A percentile compares a stretch with the other conserved stretches of the same genome.
Conservation (phyloP, 2,113 vertebrate species). For the Eubucco bourcierii region DNA sequence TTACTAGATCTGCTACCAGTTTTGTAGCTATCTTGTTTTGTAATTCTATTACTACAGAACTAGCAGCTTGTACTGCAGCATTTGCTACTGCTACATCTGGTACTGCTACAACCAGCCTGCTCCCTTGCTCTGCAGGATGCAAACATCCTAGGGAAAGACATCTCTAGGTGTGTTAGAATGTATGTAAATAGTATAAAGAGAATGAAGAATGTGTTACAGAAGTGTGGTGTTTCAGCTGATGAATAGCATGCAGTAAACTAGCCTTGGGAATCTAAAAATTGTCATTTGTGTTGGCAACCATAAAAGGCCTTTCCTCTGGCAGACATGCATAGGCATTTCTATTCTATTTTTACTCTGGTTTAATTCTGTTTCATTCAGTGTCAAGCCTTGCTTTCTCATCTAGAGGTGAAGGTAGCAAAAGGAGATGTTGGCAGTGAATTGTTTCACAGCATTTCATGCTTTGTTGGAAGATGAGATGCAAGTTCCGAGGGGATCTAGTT, state of each 20-base stretch:
- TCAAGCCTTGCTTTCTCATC: background rate
- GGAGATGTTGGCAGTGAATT: background rate
- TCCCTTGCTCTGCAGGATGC: background rate
- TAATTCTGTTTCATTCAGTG: background rate
- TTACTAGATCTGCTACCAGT: background rate
- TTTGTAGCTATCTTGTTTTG: background rate
- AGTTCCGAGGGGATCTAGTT: background rate
- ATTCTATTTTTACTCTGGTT: background rate
- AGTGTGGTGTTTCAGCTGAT: background rate
- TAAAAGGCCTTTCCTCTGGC: background rate
- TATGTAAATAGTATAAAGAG: background rate
- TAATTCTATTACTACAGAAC: background rate
- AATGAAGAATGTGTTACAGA: background rate
- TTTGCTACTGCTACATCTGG: background rate
- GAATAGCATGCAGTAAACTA: background rate
- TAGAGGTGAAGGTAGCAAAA: background rate
- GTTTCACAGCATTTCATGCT: background rate
- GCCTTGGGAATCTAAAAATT: background rate
- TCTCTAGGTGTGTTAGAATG: background rate
- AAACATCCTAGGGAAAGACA: background rate
- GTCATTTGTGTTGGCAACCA: background rate
- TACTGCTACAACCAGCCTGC: background rate
- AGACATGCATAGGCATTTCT: background rate
- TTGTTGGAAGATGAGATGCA: background rate
- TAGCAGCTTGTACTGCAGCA: too few relatives aligned